phyloP scores from a whole-genome alignment of 2,888 invertebrate species.

The Epiblema foenella region DNA sequence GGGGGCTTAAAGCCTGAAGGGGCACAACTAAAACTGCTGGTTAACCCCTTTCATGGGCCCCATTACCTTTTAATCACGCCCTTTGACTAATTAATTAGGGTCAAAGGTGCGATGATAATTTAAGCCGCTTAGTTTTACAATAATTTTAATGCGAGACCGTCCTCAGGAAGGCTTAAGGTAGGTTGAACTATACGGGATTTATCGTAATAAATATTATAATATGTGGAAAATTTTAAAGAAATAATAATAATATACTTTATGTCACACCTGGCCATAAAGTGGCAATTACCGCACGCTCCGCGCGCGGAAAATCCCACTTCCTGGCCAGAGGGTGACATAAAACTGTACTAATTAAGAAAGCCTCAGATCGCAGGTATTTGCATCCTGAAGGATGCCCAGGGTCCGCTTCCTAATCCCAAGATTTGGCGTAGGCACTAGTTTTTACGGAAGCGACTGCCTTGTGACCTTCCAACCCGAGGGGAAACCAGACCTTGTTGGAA shows the following conservation, averaged over 20 bases:
- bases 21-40: slow-evolving; percentile 40
- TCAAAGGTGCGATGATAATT: slow-evolving; percentile 62
- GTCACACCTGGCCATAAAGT: background rate
- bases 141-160: slow-evolving; percentile 63
- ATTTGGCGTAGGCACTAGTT: too few species aligned
- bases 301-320: too few species aligned
- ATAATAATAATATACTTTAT: background rate
- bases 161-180: slow-evolving; percentile 28
- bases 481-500: too few species aligned
- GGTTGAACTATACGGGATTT: slow-evolving; percentile 5
- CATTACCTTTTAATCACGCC: slow-evolving; percentile 75
- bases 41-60: slow-evolving; percentile 45
- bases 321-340: background rate
- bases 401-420: too few species aligned
- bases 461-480: too few species aligned
- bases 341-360: too few species aligned
- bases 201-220: background rate
- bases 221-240: too few species aligned
- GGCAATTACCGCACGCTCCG: background rate
- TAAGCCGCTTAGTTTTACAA: slow-evolving; percentile 62
- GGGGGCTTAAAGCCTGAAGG: slow-evolving; percentile 25
- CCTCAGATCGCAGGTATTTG: too few species aligned
- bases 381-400: too few species aligned
- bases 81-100: slow-evolving; percentile 77
- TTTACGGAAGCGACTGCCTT: too few species aligned